These are phyloP conservation scores for Melanostigma gelatinosum DNA, from an alignment of 2,113 vertebrate species.

Conservation along the genomic window DNA sequence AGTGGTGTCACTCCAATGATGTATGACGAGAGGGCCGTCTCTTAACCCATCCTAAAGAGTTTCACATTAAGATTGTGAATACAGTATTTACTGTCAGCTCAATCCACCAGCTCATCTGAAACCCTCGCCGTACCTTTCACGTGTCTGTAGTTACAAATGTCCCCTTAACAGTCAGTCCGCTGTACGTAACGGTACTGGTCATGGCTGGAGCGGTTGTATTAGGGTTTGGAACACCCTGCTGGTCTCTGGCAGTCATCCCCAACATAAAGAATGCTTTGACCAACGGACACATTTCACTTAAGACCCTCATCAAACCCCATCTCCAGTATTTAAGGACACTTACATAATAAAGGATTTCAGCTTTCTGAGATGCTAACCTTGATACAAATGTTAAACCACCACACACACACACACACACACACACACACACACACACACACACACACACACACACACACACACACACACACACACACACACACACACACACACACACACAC, in stretches of 20 bases:
- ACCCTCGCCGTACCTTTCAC: background rate
- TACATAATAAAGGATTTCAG: too few relatives aligned
- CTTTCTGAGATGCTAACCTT: background rate
- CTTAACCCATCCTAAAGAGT: too few relatives aligned
- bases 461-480: too few relatives aligned
- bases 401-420: background rate
- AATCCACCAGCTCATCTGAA: background rate
- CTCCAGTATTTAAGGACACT: background rate
- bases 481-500: background rate
- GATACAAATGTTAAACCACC: too few relatives aligned
- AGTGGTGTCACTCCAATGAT: too few relatives aligned
- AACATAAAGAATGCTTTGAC: background rate
- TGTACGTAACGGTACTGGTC: background rate
- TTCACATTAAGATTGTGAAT: too few relatives aligned
- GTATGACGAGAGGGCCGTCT: too few relatives aligned
- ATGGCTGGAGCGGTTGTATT: background rate
- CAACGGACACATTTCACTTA: background rate
- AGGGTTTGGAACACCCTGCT: constrained; percentile 12
- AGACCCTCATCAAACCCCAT: background rate
- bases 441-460: background rate
- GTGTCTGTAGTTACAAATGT: background rate
- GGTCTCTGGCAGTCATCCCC: background rate
- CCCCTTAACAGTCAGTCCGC: too few relatives aligned
- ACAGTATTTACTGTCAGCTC: background rate
- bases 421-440: background rate